Base-by-base conservation (phyloP, 2,888 invertebrate species). In the Amiota communis region DNA sequence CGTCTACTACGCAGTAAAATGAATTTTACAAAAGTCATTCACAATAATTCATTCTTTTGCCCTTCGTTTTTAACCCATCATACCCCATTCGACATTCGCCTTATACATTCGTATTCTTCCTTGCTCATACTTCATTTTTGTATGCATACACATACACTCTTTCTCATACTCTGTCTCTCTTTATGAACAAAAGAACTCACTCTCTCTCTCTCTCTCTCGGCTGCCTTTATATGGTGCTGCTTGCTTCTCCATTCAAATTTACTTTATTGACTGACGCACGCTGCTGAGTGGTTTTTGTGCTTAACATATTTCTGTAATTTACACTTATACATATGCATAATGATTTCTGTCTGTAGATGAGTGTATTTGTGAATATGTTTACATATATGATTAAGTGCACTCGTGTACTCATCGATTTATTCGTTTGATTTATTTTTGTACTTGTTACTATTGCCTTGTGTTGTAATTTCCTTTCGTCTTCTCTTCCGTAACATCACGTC, bases 1-100 rank as follows among this genome's bases (percentile, higher is more conserved):
- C 36, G 6, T 11, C 59, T 59, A 59, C 59, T 59, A 59, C 59
- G 59, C 59, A 59, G 59, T 59, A 11, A 59, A 59, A 59, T 17
- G 12, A 59, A 59, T 59, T 59, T 59, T 59, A 59, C 17, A 59
- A 23, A 36, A 36, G 36, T 36, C 36, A 4, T 59, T 59, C 17
- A 23, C 23, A 59, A 59, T 59, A 59, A 17, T 59, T 59, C 59
- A 59, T 3, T 11, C 10, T 10, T 12, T 59, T 56, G 56, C n/a
- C 17, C 15, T 56, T 36, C 36, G 4, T 36, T 36, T 36, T 36
- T 36, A 36, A 36, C 36, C 36, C 2, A 6, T 6, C 36, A 6
- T 36, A 6, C 4, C 36, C 36, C 36, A 36, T 36, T 6, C 36
- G 36, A 0, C 36, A 36, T 6, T 4, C 36, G 3, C 36, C 36